A percentile compares a stretch with the other conserved stretches of the same genome.
Evolutionary conservation across 2,888 invertebrate genomes (phyloP).

Genomic region (Alloscopus bannaensis): DNA sequence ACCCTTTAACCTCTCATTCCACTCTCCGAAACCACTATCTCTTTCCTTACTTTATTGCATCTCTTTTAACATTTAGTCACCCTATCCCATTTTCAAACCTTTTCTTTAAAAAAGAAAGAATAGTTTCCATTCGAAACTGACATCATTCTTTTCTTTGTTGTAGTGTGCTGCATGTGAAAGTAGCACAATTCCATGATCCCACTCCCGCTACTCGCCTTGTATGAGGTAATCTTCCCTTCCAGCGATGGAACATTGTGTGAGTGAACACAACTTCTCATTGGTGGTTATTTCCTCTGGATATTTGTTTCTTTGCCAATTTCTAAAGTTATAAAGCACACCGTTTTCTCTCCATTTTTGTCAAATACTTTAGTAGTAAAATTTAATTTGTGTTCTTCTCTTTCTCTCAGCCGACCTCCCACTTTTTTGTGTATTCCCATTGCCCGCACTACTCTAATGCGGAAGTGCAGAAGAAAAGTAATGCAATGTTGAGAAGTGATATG

Average conservation of each 20-base stretch:
- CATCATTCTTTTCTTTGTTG: slow-evolving; percentile 8
- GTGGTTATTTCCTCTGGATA: slow-evolving; percentile 19
- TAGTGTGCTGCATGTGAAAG: slow-evolving; percentile 10
- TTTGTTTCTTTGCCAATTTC: slow-evolving; percentile 62
- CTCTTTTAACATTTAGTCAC: slow-evolving; percentile 43
- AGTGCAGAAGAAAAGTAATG: too few relatives aligned
- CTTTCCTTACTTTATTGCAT: slow-evolving; percentile 23
- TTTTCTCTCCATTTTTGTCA: slow-evolving; percentile 64
- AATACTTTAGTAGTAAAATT: slow-evolving; percentile 63
- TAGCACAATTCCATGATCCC: slow-evolving; percentile 39
- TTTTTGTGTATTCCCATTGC: slow-evolving; percentile 21
- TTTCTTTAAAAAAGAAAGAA: slow-evolving; percentile 1
- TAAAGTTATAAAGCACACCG: slow-evolving; percentile 59
- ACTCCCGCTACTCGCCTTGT: slow-evolving; percentile 26
- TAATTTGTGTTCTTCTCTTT: slow-evolving; percentile 62
- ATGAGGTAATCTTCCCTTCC: slow-evolving; percentile 28
- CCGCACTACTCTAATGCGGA: slow-evolving; percentile 22
- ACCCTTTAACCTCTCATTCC: too few relatives aligned
- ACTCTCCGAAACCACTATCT: too few relatives aligned
- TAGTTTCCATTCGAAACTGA: slow-evolving; percentile 22
- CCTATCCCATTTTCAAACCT: slow-evolving; percentile 11
- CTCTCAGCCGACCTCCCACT: slow-evolving; percentile 50
- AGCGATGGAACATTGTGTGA: slow-evolving; percentile 2
- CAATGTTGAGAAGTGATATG: neutral
- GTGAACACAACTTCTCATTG: neutral